Conservation (phyloP, 2,888 invertebrate species). For the Drosophila eohydei region DNA sequence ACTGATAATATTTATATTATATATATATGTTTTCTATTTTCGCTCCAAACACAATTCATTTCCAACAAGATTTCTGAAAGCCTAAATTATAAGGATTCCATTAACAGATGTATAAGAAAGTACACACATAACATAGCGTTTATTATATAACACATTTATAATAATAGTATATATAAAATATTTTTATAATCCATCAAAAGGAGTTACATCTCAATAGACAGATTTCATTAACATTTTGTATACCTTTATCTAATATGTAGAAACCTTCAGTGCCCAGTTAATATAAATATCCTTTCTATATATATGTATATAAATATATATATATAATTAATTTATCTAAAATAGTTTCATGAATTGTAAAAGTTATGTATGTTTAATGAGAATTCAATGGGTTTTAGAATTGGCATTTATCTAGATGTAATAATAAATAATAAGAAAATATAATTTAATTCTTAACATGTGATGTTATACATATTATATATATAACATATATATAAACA, state of each 20-base stretch:
- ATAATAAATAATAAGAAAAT: not conserved
- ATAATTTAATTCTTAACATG: not conserved
- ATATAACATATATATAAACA: not conserved
- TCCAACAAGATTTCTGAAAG: too few species aligned
- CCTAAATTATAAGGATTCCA: too few species aligned
- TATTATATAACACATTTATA: not conserved
- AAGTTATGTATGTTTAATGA: slow-evolving; percentile 2
- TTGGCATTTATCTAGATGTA: slow-evolving; percentile 32
- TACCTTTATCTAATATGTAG: slow-evolving; percentile 2
- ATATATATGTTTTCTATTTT: not conserved
- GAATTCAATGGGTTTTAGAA: slow-evolving; percentile 29
- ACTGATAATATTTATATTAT: too few species aligned
- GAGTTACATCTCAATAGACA: slow-evolving; percentile 8
- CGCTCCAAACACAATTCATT: not conserved
- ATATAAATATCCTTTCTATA: slow-evolving; percentile 10
- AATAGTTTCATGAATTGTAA: slow-evolving; percentile 38
- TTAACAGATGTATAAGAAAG: too few species aligned
- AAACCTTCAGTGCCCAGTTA: slow-evolving; percentile 29
- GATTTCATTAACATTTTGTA: not conserved
- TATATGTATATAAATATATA: not conserved
- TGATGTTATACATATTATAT: not conserved
- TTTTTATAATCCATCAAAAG: not conserved
- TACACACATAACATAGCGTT: too few species aligned
- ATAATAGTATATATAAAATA: not conserved
- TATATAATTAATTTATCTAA: slow-evolving; percentile 35